A percentile compares a stretch with the other conserved stretches of the same genome.
phyloP scores from a whole-genome alignment of 2,113 vertebrate genomes.

The Haemorhous mexicanus region DNA sequence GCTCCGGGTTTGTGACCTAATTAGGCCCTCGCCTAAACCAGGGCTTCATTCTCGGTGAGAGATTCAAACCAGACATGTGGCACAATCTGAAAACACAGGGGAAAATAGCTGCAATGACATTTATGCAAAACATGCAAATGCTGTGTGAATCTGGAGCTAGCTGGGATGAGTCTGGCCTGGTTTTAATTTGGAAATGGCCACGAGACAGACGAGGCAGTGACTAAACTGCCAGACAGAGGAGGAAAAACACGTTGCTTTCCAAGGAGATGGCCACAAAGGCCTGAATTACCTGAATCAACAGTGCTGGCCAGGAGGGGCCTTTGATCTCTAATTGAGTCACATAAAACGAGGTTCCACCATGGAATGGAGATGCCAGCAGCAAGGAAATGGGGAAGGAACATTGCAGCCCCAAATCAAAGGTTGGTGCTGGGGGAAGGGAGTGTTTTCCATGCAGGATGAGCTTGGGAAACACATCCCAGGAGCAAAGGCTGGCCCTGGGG shows the following conservation, averaged over 20 bases:
- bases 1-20: neutral
- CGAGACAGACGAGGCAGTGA: neutral
- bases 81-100: neutral
- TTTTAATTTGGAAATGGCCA: neutral
- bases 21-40: neutral
- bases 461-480: neutral
- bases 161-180: neutral
- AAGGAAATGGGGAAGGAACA: neutral
- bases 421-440: accelerated
- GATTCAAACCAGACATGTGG: neutral
- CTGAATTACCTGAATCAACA: neutral
- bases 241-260: neutral
- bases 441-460: neutral
- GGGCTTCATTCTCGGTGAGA: accelerated
- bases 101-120: neutral
- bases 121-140: neutral
- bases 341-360: neutral
- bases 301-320: accelerated
- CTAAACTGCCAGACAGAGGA: neutral
- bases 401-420: neutral
- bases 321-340: neutral
- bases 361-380: neutral
- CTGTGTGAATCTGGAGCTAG: neutral
- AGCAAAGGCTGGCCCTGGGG: neutral
- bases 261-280: neutral